A percentile compares a stretch with the other conserved stretches of the same genome.
phyloP scores from a whole-genome alignment of 2,888 invertebrate species.

The Tetropium fuscum region DNA sequence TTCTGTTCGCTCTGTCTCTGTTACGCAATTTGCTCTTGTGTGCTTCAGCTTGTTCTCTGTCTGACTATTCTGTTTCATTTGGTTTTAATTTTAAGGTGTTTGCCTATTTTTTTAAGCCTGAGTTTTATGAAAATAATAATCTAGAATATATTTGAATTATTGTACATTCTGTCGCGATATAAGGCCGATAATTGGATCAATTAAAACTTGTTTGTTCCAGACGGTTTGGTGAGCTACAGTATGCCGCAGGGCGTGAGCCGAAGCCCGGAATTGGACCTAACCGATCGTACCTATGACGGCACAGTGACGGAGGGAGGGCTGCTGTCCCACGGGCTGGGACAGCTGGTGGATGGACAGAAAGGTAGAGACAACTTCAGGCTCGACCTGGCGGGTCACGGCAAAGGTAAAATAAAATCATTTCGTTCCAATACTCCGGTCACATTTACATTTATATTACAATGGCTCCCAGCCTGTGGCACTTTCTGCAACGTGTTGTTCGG shows the following conservation, averaged over 20 bases:
- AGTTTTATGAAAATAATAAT: too few species aligned
- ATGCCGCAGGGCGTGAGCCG: conserved; percentile 81
- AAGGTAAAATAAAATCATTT: conserved; percentile 66
- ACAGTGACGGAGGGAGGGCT: conserved; percentile 73
- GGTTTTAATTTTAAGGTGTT: too few species aligned
- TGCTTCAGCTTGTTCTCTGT: too few species aligned
- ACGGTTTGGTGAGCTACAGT: conserved; percentile 82
- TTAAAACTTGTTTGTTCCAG: conserved; percentile 71
- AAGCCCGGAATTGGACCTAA: conserved; percentile 80
- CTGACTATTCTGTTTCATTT: too few species aligned
- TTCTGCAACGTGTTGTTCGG: conserved; percentile 31
- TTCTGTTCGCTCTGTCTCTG: too few species aligned
- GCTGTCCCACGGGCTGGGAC: conserved; percentile 80
- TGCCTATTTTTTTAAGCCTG: too few species aligned
- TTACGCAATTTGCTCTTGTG: too few species aligned
- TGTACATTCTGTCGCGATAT: too few species aligned
- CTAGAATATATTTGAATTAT: too few species aligned
- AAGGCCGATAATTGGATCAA: too few species aligned
- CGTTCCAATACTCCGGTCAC: conserved; percentile 4
- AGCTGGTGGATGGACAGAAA: conserved; percentile 81
- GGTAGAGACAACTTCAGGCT: conserved; percentile 81
- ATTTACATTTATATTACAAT: conserved; percentile 35
- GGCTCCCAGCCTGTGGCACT: conserved; percentile 21
- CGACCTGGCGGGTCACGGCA: conserved; percentile 74
- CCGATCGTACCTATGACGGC: conserved; percentile 85